A percentile compares a stretch with the other conserved stretches of the same genome.
Conservation (phyloP, 2,797 vertebrate species). For the Tapera naevia region DNA sequence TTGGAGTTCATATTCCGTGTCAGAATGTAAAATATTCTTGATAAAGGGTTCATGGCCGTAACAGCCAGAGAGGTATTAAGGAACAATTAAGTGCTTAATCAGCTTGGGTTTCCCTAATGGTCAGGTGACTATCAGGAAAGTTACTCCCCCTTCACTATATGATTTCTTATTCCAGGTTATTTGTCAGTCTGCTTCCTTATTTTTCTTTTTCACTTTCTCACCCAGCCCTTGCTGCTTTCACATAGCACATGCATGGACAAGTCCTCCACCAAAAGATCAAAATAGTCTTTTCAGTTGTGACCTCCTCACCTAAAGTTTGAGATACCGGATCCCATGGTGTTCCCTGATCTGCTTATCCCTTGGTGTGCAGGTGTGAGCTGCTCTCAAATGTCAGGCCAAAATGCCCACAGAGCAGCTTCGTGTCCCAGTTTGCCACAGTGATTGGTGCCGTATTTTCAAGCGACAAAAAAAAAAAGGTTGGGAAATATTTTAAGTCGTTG, state of each 20-base stretch:
- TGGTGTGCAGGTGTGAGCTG: not conserved
- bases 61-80: not conserved
- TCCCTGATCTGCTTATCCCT: not conserved
- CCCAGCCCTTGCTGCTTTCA: not conserved
- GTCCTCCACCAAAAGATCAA: not conserved
- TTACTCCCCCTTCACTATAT: not conserved
- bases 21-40: not conserved
- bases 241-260: not conserved
- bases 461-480: not conserved
- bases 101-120: constrained; percentile 10
- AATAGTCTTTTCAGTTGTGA: not conserved
- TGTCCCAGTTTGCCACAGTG: not conserved
- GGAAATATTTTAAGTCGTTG: not conserved
- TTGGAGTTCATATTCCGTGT: not conserved
- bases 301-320: not conserved
- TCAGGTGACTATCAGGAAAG: constrained; percentile 18
- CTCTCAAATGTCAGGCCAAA: not conserved
- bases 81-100: constrained; percentile 33
- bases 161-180: not conserved
- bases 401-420: not conserved
- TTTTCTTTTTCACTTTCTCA: not conserved
- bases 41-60: not conserved
- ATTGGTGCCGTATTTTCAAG: not conserved
- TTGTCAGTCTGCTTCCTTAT: not conserved
- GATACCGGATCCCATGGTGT: not conserved